Conservation (phyloP, 2,797 vertebrate genomes). For the Xenops minutus region DNA sequence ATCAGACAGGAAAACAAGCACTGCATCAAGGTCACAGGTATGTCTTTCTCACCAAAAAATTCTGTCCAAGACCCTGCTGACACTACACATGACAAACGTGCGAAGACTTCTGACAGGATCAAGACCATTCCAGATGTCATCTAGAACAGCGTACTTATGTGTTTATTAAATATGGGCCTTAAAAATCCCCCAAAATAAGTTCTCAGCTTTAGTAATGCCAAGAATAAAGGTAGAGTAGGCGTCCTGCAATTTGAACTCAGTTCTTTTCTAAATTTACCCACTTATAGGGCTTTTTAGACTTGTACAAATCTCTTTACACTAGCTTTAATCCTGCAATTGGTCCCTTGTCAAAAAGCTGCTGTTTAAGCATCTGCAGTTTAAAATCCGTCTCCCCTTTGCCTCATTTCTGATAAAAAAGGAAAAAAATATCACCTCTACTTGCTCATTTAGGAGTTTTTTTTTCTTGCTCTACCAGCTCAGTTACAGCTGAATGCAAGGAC, state of each 20-base stretch:
- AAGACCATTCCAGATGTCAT: neutral
- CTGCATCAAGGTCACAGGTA: constrained; percentile 5
- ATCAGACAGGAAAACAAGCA: neutral
- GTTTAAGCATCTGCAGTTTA: neutral
- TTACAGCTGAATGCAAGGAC: neutral
- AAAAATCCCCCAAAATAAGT: neutral
- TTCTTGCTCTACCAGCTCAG: neutral
- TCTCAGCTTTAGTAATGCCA: neutral
- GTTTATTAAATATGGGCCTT: neutral
- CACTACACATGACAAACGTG: neutral
- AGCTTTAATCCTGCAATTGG: neutral
- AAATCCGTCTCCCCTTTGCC: neutral
- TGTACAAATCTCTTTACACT: neutral
- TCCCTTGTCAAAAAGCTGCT: neutral
- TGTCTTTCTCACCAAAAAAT: neutral
- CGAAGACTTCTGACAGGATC: neutral
- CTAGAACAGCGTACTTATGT: neutral
- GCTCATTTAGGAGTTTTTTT: neutral
- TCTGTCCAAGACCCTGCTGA: neutral
- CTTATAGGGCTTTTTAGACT: neutral
- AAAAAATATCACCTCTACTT: neutral
- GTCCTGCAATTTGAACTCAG: neutral
- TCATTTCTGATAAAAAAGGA: neutral
- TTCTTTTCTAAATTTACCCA: neutral
- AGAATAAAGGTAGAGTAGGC: neutral